phyloP scores from a whole-genome alignment of 2,888 invertebrate species.

The Xylota segnis region DNA sequence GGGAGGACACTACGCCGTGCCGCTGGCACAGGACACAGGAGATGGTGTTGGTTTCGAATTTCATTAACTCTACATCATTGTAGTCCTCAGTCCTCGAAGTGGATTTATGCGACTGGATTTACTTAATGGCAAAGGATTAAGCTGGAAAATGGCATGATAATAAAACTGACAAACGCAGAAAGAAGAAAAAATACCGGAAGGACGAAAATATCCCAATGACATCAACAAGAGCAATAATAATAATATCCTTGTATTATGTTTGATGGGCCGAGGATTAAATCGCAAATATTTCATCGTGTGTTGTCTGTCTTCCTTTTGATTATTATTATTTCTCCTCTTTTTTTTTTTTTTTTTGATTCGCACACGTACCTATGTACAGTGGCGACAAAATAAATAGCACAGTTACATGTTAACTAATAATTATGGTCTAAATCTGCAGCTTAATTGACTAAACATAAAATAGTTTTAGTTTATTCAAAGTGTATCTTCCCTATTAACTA shows the following conservation, averaged over 20 bases:
- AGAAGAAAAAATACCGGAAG: conserved; percentile 5
- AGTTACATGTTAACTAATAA: too few relatives aligned
- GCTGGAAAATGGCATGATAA: conserved; percentile 32
- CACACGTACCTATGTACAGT: background rate
- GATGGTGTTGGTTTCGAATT: conserved; percentile 34
- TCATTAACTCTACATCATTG: conserved; percentile 19
- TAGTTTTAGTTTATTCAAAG: too few relatives aligned
- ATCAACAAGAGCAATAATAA: conserved; percentile 35
- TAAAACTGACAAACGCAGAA: conserved; percentile 34
- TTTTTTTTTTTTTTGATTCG: conserved; percentile 10
- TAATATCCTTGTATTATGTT: conserved; percentile 38
- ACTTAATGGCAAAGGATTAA: conserved; percentile 56
- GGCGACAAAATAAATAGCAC: too few relatives aligned
- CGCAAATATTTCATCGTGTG: conserved; percentile 15
- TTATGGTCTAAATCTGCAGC: too few relatives aligned
- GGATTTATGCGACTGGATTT: conserved; percentile 50
- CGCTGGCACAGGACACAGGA: background rate
- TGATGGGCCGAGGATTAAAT: conserved; percentile 40
- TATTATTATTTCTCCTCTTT: too few relatives aligned
- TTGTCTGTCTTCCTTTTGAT: conserved; percentile 12
- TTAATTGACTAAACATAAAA: too few relatives aligned
- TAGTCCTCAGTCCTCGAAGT: conserved; percentile 8
- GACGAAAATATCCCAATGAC: conserved; percentile 28
- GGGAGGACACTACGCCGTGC: background rate
- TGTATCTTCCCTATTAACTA: too few relatives aligned